phyloP scores from a whole-genome alignment of 2,797 vertebrate species.

The Hybognathus amarus region DNA sequence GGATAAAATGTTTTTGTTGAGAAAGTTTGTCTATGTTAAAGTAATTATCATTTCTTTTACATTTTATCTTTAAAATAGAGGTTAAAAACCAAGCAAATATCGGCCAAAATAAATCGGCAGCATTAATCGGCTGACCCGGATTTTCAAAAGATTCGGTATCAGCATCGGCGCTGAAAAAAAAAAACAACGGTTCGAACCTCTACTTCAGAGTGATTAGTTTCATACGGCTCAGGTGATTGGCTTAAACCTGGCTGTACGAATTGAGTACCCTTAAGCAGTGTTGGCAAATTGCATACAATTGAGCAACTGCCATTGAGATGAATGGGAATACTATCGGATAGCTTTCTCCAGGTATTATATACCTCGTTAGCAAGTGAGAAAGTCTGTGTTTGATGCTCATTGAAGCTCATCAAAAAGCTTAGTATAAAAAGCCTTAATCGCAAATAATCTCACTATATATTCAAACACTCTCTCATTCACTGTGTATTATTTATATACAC shows the following conservation, averaged over 20 bases:
- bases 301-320: conserved; percentile 9
- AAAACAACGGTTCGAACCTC: no score
- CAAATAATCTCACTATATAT: not conserved
- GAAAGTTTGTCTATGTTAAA: no score
- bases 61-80: no score
- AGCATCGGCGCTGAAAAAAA: no score
- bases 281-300: not conserved
- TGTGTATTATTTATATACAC: not conserved
- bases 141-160: no score
- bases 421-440: not conserved
- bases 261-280: not conserved
- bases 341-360: not conserved
- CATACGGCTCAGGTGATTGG: not conserved
- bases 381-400: not conserved
- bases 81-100: no score
- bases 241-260: not conserved
- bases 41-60: no score
- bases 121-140: no score
- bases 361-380: not conserved
- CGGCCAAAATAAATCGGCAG: no score
- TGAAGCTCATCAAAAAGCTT: not conserved
- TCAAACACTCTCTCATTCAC: not conserved
- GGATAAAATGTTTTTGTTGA: no score
- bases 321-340: not conserved
- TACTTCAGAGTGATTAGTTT: not conserved